phyloP scores from a whole-genome alignment of 2,797 vertebrate species.

The Notoglanidium macrostoma region DNA sequence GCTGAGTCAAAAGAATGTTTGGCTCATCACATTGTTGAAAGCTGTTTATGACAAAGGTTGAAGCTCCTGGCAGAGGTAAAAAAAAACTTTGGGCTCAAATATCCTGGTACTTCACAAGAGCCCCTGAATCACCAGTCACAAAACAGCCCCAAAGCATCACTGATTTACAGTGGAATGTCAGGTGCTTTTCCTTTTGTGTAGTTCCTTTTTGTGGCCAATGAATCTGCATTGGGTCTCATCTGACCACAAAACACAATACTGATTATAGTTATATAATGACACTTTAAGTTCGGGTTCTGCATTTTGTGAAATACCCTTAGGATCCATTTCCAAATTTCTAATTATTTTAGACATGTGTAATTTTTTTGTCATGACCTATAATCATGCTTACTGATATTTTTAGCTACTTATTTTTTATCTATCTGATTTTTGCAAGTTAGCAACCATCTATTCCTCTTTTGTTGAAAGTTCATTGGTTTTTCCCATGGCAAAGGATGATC shows the following conservation, averaged over 20 bases:
- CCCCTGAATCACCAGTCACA: background rate
- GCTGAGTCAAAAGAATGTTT: background rate
- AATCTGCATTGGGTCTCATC: background rate
- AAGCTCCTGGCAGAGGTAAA: background rate
- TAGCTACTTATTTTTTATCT: background rate
- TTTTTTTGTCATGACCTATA: background rate
- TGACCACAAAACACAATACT: background rate
- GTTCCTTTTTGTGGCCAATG: background rate
- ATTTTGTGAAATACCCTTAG: background rate
- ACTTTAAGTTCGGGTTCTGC: background rate
- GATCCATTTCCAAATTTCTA: background rate
- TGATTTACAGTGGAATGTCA: background rate
- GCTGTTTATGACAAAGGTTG: background rate
- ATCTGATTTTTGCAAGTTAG: background rate
- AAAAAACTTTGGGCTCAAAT: background rate
- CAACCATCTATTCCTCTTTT: background rate
- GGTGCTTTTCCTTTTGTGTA: background rate
- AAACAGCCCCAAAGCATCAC: background rate
- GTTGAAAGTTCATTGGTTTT: background rate
- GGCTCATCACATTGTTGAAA: background rate
- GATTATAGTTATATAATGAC: background rate
- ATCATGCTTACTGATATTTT: background rate
- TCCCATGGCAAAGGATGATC: background rate
- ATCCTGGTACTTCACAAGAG: background rate
- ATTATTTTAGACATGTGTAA: background rate